Evolutionary conservation across 1,140 invertebrate species (phyloP).

Genomic region (Drosophila nasuta): DNA sequence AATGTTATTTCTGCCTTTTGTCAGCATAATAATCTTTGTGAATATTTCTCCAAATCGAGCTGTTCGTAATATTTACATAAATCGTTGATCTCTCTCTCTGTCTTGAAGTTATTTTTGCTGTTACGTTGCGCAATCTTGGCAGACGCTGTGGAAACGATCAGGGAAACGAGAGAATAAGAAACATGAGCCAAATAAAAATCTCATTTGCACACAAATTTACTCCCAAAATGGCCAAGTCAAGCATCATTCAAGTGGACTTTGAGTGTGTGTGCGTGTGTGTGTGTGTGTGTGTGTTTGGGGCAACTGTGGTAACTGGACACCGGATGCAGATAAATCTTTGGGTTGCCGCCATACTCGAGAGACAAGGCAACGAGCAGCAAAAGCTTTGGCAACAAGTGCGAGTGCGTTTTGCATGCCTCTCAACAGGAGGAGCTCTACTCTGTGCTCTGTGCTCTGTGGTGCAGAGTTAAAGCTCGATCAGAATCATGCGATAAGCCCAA

Average conservation of each 20-base stretch:
- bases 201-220: constrained; percentile 83
- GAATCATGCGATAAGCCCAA: constrained; percentile 76
- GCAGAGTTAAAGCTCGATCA: constrained; percentile 77
- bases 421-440: neutral
- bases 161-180: constrained; percentile 37
- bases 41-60: constrained; percentile 1
- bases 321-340: constrained; percentile 84
- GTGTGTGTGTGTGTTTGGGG: constrained; percentile 4
- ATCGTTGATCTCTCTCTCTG: constrained; percentile 19
- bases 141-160: constrained; percentile 20
- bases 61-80: constrained; percentile 20
- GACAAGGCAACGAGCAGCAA: constrained; percentile 20
- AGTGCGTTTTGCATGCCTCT: constrained; percentile 44
- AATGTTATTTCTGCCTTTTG: constrained; percentile 1
- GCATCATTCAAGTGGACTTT: constrained; percentile 71
- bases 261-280: neutral
- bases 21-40: neutral
- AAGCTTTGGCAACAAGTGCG: constrained; percentile 55
- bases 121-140: constrained; percentile 38
- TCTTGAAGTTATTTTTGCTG: neutral
- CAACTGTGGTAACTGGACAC: constrained; percentile 73
- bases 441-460: neutral
- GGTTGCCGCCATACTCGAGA: constrained; percentile 44
- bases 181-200: constrained; percentile 82
- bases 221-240: constrained; percentile 72